Conservation (phyloP, 2,888 invertebrate genomes). For the Agrotis puta region DNA sequence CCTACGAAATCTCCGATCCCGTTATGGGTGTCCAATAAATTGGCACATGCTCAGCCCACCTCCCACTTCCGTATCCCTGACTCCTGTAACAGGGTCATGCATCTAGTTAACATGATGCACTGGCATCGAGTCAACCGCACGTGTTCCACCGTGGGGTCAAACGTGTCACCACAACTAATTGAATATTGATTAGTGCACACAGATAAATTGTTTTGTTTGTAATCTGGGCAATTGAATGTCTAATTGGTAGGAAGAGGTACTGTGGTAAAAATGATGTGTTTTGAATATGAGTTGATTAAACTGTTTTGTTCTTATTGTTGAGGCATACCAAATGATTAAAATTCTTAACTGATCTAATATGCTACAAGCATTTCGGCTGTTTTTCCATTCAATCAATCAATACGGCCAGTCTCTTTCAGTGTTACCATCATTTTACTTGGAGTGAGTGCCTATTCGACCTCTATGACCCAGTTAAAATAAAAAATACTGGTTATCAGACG, state of each 20-base stretch:
- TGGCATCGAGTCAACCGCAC: conserved; percentile 59
- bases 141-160: conserved; percentile 26
- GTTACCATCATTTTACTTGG: not conserved
- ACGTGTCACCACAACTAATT: conserved; percentile 36
- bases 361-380: not conserved
- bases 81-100: conserved; percentile 43
- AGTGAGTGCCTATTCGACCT: not conserved
- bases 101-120: conserved; percentile 44
- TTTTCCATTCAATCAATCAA: not conserved
- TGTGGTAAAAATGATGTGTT: not conserved
- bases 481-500: not conserved
- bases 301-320: conserved; percentile 30
- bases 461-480: no score
- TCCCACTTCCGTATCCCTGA: conserved; percentile 38
- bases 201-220: conserved; percentile 58
- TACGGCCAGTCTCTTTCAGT: not conserved
- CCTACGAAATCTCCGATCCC: not conserved
- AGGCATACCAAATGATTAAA: not conserved
- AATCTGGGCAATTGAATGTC: conserved; percentile 34
- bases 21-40: not conserved
- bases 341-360: conserved; percentile 11
- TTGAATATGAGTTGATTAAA: conserved; percentile 24
- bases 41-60: conserved; percentile 25
- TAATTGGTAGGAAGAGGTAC: not conserved
- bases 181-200: conserved; percentile 44